phyloP scores from a whole-genome alignment of 35 echinoderm and acorn worm species.

The Eucidaris tribuloides region DNA sequence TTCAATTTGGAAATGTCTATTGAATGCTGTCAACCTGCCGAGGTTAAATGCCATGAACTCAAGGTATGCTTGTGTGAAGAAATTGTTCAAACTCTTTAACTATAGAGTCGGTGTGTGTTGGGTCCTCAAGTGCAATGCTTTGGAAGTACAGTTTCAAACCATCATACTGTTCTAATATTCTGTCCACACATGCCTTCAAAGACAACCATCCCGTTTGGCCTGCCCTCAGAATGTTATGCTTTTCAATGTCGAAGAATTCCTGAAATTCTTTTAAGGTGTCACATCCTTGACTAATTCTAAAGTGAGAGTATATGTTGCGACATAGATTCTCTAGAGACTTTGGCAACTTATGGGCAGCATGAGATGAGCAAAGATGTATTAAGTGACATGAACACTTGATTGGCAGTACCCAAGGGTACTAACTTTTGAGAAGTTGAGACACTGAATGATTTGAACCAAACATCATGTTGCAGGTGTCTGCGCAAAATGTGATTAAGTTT shows the following conservation, averaged over 20 bases:
- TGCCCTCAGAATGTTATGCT: background rate
- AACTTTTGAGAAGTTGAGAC: too few relatives aligned
- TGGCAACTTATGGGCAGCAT: too few relatives aligned
- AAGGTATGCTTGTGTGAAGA: slow-evolving; percentile 4
- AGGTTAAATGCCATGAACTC: slow-evolving; percentile 21
- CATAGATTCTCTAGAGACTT: too few relatives aligned
- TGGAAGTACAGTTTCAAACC: background rate
- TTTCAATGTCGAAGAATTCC: background rate
- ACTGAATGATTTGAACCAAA: too few relatives aligned
- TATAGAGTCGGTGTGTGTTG: background rate
- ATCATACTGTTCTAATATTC: background rate
- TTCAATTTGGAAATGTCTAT: slow-evolving; percentile 13
- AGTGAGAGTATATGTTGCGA: too few relatives aligned
- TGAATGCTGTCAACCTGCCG: slow-evolving; percentile 13
- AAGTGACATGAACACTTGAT: too few relatives aligned
- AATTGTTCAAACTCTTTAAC: slow-evolving; percentile 1
- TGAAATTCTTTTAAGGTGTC: too few relatives aligned
- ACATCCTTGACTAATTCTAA: too few relatives aligned
- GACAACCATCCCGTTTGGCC: background rate
- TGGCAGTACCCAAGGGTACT: too few relatives aligned
- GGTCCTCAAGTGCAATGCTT: background rate
- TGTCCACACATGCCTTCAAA: background rate
- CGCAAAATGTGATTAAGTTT: too few relatives aligned
- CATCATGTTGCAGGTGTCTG: too few relatives aligned
- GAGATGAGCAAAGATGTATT: too few relatives aligned